Evolutionary conservation across 2,888 invertebrate genomes (phyloP).

Genomic region (Pecten maximus): DNA sequence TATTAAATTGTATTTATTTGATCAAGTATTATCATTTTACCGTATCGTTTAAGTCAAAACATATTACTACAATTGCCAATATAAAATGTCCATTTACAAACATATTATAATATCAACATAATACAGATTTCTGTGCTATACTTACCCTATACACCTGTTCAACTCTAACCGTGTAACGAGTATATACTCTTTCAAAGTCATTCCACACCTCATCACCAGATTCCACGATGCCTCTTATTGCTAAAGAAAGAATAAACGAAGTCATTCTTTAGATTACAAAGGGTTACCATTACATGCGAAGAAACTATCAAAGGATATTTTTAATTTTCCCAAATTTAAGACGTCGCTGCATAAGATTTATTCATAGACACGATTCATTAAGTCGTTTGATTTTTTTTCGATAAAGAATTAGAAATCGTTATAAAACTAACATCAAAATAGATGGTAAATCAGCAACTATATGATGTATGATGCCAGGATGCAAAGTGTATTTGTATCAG

Average conservation of each 20-base stretch:
- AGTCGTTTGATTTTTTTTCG: no score
- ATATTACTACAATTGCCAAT: neutral
- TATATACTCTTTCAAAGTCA: neutral
- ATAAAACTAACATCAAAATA: no score
- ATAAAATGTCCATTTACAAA: neutral
- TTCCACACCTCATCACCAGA: neutral
- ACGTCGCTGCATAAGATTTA: no score
- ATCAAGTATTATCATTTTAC: neutral
- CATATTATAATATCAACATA: neutral
- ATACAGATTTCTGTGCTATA: neutral
- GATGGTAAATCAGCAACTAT: no score
- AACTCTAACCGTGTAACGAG: neutral
- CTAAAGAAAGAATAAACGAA: neutral
- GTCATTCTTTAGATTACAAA: neutral
- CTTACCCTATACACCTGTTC: constrained; percentile 5
- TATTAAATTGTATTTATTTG: neutral
- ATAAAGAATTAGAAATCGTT: no score
- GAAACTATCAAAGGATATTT: no score
- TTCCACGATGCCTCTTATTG: neutral
- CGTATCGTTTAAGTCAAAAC: neutral
- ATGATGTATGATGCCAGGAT: no score
- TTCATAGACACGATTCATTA: no score
- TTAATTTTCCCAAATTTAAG: no score
- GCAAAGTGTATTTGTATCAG: no score
- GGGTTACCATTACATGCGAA: no score